These are phyloP conservation scores for Melanostoma scalare DNA, from an alignment of 2,888 invertebrate species.

Conservation along the genomic window DNA sequence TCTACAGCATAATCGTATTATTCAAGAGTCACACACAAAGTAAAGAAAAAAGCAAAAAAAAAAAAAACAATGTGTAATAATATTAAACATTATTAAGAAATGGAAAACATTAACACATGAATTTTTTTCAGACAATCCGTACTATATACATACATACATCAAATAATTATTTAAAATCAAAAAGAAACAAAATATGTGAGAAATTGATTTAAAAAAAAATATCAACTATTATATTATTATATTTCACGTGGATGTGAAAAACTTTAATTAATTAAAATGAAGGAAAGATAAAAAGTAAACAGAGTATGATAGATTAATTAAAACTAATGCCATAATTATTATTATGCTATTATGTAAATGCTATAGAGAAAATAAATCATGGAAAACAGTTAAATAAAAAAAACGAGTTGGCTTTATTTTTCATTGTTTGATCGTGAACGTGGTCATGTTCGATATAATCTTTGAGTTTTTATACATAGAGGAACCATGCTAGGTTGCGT, in stretches of 20 bases:
- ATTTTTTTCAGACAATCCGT: conserved; percentile 76
- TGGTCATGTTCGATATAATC: no score
- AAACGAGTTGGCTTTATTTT: conserved; percentile 17
- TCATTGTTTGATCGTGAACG: no score
- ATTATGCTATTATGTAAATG: conserved; percentile 74
- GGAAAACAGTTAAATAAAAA: conserved; percentile 62
- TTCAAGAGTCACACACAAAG: conserved; percentile 64
- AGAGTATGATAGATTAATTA: conserved; percentile 60
- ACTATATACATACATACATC: conserved; percentile 69
- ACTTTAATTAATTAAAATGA: conserved; percentile 62
- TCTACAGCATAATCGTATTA: conserved; percentile 76
- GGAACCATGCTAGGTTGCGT: no score
- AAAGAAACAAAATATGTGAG: conserved; percentile 37
- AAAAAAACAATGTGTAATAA: conserved; percentile 69
- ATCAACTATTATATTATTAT: conserved; percentile 67
- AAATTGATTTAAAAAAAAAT: conserved; percentile 47
- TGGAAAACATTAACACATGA: conserved; percentile 66
- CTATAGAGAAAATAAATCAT: conserved; percentile 74
- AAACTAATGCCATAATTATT: conserved; percentile 73
- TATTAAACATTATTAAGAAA: conserved; percentile 42
- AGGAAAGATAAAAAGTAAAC: conserved; percentile 46
- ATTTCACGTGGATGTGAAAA: conserved; percentile 63
- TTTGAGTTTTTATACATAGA: no score
- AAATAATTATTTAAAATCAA: conserved; percentile 70
- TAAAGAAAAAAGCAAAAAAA: conserved; percentile 76